Evolutionary conservation across 2,888 invertebrate species (phyloP).

Genomic region (Lithophane ornitopus): DNA sequence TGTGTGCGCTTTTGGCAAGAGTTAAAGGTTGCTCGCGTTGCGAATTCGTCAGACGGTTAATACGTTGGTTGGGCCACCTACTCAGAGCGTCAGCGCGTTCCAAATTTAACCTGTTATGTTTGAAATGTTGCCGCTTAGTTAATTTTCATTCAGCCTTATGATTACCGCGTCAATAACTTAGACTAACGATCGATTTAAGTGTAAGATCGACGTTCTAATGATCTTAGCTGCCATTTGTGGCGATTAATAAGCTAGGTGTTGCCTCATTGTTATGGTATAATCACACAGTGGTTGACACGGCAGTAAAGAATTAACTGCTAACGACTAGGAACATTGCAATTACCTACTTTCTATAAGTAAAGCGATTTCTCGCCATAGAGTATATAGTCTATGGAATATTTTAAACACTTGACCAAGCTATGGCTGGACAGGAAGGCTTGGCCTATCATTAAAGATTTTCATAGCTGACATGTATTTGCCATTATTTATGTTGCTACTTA

Average conservation of each 20-base stretch:
- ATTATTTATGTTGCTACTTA: slow-evolving; percentile 35
- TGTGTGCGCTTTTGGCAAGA: slow-evolving; percentile 76
- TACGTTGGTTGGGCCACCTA: slow-evolving; percentile 75
- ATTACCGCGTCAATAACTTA: slow-evolving; percentile 67
- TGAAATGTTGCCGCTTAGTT: slow-evolving; percentile 66
- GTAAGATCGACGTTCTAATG: slow-evolving; percentile 42
- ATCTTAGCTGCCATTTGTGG: slow-evolving; percentile 26
- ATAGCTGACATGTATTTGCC: slow-evolving; percentile 26
- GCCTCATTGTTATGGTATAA: slow-evolving; percentile 61
- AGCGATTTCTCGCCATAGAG: slow-evolving; percentile 40
- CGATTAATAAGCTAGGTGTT: slow-evolving; percentile 50
- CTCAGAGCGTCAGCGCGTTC: slow-evolving; percentile 77
- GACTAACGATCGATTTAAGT: slow-evolving; percentile 46
- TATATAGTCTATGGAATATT: slow-evolving; percentile 39
- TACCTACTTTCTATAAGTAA: slow-evolving; percentile 69
- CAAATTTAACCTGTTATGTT: slow-evolving; percentile 82
- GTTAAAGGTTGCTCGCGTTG: slow-evolving; percentile 66
- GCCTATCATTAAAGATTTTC: slow-evolving; percentile 37
- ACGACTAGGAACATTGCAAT: slow-evolving; percentile 65
- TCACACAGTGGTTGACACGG: slow-evolving; percentile 53
- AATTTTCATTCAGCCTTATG: slow-evolving; percentile 45
- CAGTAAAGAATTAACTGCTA: slow-evolving; percentile 56
- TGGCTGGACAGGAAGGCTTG: slow-evolving; percentile 16
- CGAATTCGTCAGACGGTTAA: slow-evolving; percentile 73
- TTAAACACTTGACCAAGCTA: slow-evolving; percentile 27